Evolutionary conservation across 2,113 vertebrate species (phyloP).

Genomic region (Channa maculata): DNA sequence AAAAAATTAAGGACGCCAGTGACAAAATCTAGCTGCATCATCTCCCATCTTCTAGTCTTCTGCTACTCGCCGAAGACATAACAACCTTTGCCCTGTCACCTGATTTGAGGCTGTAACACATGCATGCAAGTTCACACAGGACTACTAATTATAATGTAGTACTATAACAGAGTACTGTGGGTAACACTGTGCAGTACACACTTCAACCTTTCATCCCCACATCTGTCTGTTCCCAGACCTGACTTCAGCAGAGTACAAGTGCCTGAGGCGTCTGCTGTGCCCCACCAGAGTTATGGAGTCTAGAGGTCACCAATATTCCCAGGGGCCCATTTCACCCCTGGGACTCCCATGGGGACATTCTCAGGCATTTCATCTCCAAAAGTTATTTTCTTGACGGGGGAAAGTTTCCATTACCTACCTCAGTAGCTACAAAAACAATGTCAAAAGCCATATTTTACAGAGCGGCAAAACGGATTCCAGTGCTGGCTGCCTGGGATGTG

Average conservation of each 20-base stretch:
- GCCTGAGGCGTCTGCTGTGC: conserved; percentile 45
- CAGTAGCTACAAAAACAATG: conserved; percentile 34
- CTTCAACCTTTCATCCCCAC: conserved; percentile 20
- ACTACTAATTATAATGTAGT: conserved; percentile 10
- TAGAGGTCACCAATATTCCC: conserved; percentile 64
- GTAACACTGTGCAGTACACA: conserved; percentile 2
- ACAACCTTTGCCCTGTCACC: conserved; percentile 19
- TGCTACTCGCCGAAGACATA: not conserved
- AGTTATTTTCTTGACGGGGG: conserved; percentile 32
- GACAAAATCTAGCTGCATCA: not conserved
- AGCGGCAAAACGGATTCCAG: not conserved
- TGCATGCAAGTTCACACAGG: conserved; percentile 19
- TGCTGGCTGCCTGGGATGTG: no score
- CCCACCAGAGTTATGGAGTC: conserved; percentile 46
- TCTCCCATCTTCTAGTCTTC: not conserved
- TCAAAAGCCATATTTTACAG: conserved; percentile 35
- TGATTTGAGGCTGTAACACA: conserved; percentile 2
- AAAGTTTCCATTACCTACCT: conserved; percentile 61
- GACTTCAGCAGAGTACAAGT: conserved; percentile 49
- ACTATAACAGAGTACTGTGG: not conserved
- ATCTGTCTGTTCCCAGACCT: conserved; percentile 63
- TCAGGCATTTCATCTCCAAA: conserved; percentile 63
- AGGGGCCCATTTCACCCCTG: conserved; percentile 43
- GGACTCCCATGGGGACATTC: conserved; percentile 62
- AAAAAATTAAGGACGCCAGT: not conserved